Base-by-base conservation (phyloP, 2,797 vertebrate genomes). In the Rhinatrema bivittatum region DNA sequence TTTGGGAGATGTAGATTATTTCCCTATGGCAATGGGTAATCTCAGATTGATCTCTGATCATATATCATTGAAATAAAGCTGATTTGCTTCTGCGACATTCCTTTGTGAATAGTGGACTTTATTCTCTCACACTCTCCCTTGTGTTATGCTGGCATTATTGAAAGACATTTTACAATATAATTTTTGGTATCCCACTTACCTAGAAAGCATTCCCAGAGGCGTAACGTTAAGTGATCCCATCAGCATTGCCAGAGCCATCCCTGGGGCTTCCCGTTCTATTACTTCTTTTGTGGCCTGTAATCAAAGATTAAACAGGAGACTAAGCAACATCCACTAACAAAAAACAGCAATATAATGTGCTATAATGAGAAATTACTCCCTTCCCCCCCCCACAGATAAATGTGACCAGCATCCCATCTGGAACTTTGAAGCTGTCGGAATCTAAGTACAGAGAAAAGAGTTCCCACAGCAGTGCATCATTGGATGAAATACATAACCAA, bases 221-320 rank as follows among this genome's bases (percentile, higher is more conserved):
- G 94, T 98, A 78, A 98, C 94, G 75, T 97, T 97, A 68, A 97
- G 91, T 29, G 94, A 98, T 72, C 94, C 94, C 93, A 98, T 98
- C 74, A 98, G 81, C 94, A 98, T 98, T 28, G 94, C 94, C 70
- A 98, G 79, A 71, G 94, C 93, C 94, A 98, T 98, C 63, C 94
- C 94, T 38, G 94, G 94, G 39, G 94, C 94, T 82, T 98, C 94
- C 33, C 94, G 86, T 77, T 98, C 94, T 82, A 98, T 98, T 82
- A 98, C 94, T 83, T 97, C 94, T 78, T 94, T 97, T 73, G 94
- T 98, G 73, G 94, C 94, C 94, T 98, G 81, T 33, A 81, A 77
- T 76, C 40, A 85, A 67, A 86, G 45, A 79, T 78, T 62, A 71
- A 79, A 78, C 27, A 74, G 43, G 35, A 63, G 31, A 73, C 57